Conservation (phyloP, 2,797 vertebrate genomes). For the Mustela erminea region DNA sequence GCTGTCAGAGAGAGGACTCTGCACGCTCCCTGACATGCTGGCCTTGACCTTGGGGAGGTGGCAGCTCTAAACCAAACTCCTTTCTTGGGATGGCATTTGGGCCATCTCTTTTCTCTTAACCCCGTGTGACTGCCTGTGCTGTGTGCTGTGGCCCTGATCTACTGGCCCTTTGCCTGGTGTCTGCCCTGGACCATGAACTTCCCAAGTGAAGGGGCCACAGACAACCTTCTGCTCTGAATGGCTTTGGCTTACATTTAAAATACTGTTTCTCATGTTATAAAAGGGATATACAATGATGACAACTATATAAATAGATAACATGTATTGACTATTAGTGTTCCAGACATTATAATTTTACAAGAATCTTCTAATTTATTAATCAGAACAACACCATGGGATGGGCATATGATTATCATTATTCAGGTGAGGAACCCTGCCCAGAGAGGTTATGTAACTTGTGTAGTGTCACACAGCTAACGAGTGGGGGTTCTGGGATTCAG, state of each 20-base stretch:
- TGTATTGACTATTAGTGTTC: neutral
- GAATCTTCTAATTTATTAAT: neutral
- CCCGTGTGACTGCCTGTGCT: neutral
- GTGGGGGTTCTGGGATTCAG: neutral
- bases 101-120: neutral
- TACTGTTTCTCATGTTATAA: neutral
- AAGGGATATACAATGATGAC: neutral
- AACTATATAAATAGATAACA: neutral
- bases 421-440: neutral
- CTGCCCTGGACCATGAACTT: neutral
- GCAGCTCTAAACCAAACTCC: conserved; percentile 77
- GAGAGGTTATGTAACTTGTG: neutral
- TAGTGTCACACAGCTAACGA: neutral
- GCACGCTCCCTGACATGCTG: conserved; percentile 60
- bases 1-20: conserved; percentile 78
- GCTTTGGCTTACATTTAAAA: neutral
- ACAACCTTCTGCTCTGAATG: neutral
- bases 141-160: neutral
- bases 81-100: conserved; percentile 23
- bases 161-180: neutral
- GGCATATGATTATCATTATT: neutral
- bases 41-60: conserved; percentile 86
- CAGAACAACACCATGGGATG: neutral
- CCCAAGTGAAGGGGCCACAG: neutral
- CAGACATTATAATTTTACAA: neutral